Evolutionary conservation across 2,888 invertebrate species (phyloP), one percentile per base, ranked within the genome.

Genomic region (Pycnomerus fuliginosus): DNA sequence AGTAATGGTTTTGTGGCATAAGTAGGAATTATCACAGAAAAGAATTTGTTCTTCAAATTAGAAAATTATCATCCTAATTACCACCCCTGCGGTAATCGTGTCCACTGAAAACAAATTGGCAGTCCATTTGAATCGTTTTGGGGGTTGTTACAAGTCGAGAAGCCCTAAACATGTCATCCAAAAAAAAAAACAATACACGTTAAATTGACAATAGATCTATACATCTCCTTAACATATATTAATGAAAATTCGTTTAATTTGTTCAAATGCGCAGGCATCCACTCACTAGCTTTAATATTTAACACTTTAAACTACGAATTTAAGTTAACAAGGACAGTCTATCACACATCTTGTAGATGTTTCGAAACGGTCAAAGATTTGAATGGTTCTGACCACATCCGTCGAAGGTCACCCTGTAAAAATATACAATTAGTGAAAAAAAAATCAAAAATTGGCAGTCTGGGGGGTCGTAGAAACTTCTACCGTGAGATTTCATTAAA

Each of bases 331-430:
- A 43, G 45, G 53, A 53, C 48, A 59, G 52, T 62, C 55, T 69
- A 71, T 84, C 83, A 87, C 80, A 87, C 87, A 75, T 87, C 86
- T 76, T 64, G 66, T 46, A 86, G 77, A 74, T 87, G 85, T 74
- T 90, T 92, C 58, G 89, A 83, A 65, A 83, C 80, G 66, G 82
- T 81, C 63, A 89, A 85, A 59, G 86, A 79, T 75, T 90, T 90
- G 75, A 94, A 94, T 55, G 93, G 93, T 74, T 94, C 96, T 67
- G 91, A 92, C 97, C 97, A 97, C 96, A 97, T 97, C 64, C 95
- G 82, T 69, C 94, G 80, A 62, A 97, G 79, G 77, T 97, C 97
- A 55, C 97, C 96, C 95, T 96, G 74, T 3, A 71, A 76, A 53
- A 32, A 59, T 50, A 42, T n/a, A 40, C 39, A 14, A 13, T 8